Evolutionary conservation across 2,888 invertebrate species (phyloP).

Genomic region (Antheraea yamamai): DNA sequence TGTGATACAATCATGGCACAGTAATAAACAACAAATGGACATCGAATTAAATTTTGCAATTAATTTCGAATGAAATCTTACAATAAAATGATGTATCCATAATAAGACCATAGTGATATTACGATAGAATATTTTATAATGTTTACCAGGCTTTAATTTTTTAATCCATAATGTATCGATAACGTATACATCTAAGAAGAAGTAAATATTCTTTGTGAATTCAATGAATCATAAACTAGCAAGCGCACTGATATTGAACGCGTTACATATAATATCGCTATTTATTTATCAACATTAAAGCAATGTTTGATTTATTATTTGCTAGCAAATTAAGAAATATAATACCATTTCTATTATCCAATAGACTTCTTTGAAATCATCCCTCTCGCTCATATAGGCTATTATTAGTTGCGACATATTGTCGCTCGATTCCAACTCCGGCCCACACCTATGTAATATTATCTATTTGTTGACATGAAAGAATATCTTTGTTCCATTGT

Average conservation of each 20-base stretch:
- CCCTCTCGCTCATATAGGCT: neutral
- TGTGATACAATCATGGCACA: neutral
- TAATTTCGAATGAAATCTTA: neutral
- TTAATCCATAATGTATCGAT: too few species aligned
- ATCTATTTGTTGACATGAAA: slow-evolving; percentile 1
- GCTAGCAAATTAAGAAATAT: neutral
- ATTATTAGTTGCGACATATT: neutral
- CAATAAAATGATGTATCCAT: neutral
- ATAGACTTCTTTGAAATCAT: neutral
- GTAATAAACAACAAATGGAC: neutral
- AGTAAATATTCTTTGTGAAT: neutral
- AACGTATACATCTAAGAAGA: neutral
- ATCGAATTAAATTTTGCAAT: neutral
- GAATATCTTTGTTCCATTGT: neutral
- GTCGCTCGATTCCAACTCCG: neutral
- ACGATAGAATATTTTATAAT: neutral
- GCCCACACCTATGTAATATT: neutral
- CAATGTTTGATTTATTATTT: neutral
- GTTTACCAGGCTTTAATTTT: too few species aligned
- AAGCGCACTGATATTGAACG: neutral
- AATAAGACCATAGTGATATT: neutral
- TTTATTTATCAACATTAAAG: too few species aligned
- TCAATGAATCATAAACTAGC: neutral
- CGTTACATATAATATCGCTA: too few species aligned
- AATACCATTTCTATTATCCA: neutral